A percentile compares a stretch with the other conserved stretches of the same genome.
phyloP scores from a whole-genome alignment of 2,113 vertebrate species.

The Bubo scandiacus region DNA sequence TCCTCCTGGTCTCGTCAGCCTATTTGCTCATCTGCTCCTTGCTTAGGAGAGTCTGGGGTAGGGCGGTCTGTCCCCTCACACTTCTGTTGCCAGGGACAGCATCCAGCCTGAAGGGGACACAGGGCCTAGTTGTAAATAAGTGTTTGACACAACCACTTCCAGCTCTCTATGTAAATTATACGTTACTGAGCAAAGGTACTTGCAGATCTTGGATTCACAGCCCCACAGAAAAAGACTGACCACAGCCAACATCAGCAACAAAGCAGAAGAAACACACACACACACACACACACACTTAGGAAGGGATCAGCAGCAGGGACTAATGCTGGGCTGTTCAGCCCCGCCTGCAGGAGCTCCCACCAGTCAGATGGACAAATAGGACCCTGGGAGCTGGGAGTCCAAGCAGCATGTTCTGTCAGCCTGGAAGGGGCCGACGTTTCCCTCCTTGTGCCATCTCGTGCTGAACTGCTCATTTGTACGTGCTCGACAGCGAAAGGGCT shows the following conservation, averaged over 20 bases:
- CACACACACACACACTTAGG: neutral
- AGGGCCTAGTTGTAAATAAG: neutral
- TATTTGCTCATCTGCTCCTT: neutral
- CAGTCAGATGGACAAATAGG: neutral
- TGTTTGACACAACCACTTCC: neutral
- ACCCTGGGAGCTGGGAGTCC: neutral
- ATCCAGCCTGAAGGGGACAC: neutral
- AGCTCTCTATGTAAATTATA: neutral
- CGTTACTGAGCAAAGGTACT: neutral
- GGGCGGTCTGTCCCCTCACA: neutral
- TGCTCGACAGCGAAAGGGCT: neutral
- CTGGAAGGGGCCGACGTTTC: neutral
- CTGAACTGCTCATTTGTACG: neutral
- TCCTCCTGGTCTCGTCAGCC: neutral
- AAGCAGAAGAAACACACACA: neutral
- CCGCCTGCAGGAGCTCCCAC: neutral
- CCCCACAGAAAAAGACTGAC: neutral
- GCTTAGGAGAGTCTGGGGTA: neutral
- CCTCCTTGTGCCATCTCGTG: neutral
- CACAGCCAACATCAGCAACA: neutral
- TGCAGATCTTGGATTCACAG: neutral
- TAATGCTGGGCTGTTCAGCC: neutral
- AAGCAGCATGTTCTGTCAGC: neutral
- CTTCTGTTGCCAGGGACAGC: neutral
- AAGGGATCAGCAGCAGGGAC: fast-evolving